Base-by-base conservation (phyloP, 1,140 invertebrate species). In the Atopsyche davidsoni region DNA sequence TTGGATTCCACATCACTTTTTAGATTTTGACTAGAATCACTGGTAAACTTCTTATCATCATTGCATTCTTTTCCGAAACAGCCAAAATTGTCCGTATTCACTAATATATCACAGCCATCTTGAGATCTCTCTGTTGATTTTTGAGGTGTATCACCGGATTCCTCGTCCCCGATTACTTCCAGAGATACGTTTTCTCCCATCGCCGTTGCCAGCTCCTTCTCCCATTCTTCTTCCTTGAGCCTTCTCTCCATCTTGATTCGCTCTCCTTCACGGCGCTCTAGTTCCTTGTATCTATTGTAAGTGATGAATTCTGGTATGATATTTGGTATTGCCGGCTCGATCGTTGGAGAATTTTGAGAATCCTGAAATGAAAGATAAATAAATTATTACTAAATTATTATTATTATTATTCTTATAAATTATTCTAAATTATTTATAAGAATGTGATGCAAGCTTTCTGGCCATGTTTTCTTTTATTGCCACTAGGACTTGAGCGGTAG, bases 201-300 rank as follows among this genome's bases (percentile, higher is more conserved):
- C 34, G 82, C 79, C 59, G 75, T 65, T 39, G 79, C 76, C 2
- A 86, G 67, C 64, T 86, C 84, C 39, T 78, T 72, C 60, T 86
- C 82, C 84, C 84, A 86, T 46, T 78, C 78, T 54, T 73, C 71
- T 63, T 86, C 83, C 60, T 85, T 86, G 25, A 69, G 65, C 59
- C 85, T 82, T 55, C 77, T 74, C 56, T 80, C 79, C 32, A 74
- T 64, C 14, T 73, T 70, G 58, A 77, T 78, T 2, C 70, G 56
- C 62, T 85, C 82, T 24, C 70, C 66, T 57, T 78, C 75, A 21
- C 68, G 59, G 11, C 68, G 65, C 43, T 78, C 71, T 42, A 82
- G 61, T 62, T 82, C 79, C 40, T 77, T 80, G 60, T 85, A 83
- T n/a, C 85, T 72, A 64, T 87, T 86, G 62, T 85, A 87, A 3